These are phyloP conservation scores for Harmothoe impar DNA, from an alignment of 2,888 invertebrate species.

Conservation along the genomic window DNA sequence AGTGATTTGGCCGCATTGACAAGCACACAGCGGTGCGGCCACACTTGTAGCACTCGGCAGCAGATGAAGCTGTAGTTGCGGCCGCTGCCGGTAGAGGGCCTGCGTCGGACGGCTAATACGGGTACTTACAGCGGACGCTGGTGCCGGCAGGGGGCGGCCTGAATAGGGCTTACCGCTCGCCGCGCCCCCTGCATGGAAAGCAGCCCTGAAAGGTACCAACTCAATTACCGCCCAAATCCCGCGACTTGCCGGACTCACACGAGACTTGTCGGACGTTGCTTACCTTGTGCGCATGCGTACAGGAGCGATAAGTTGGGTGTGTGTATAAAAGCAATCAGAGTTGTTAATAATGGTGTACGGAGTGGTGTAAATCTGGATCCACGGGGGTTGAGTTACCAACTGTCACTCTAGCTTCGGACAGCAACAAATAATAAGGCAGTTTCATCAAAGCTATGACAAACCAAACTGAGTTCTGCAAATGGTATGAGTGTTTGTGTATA, in stretches of 20 bases:
- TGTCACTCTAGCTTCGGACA: background rate
- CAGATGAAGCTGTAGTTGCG: background rate
- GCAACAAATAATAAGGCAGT: background rate
- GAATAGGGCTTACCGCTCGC: slow-evolving; percentile 16
- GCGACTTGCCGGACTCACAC: background rate
- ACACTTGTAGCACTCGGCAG: slow-evolving; percentile 9
- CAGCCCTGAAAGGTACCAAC: background rate
- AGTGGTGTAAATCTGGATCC: background rate
- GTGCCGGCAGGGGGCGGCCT: background rate
- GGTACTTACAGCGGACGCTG: slow-evolving; percentile 24
- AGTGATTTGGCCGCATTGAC: slow-evolving; percentile 27
- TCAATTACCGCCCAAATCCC: slow-evolving; percentile 37
- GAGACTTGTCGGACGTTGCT: background rate
- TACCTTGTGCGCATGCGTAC: background rate
- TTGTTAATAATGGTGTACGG: background rate
- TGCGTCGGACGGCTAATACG: background rate
- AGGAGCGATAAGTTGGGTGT: background rate
- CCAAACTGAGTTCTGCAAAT: background rate
- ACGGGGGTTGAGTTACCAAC: background rate
- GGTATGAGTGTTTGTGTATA: background rate
- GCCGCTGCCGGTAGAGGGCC: background rate
- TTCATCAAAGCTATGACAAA: background rate
- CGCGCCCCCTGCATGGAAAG: background rate
- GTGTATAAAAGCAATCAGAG: background rate
- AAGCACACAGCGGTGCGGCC: background rate